These are phyloP conservation scores for Synodontis membranacea DNA, from an alignment of 2,113 vertebrate genomes.

Conservation along the genomic window DNA sequence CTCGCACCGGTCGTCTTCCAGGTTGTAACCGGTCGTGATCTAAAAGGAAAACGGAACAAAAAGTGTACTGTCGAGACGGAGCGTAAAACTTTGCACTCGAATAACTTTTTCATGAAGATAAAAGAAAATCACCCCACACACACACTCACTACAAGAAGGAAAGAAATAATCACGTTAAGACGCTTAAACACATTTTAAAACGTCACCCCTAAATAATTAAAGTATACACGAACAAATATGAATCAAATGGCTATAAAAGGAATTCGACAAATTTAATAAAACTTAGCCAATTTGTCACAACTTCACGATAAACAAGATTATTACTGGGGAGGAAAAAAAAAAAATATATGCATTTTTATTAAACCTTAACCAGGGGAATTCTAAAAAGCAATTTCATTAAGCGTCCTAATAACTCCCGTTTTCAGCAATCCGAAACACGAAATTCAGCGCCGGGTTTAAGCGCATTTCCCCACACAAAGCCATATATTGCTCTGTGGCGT, in stretches of 20 bases:
- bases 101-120: background rate
- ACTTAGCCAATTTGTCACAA: slow-evolving; percentile 42
- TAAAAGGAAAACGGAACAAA: slow-evolving; percentile 56
- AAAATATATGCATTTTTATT: slow-evolving; percentile 52
- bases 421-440: slow-evolving; percentile 50
- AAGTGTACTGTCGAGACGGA: background rate
- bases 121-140: background rate
- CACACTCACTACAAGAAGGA: background rate
- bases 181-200: slow-evolving; percentile 26
- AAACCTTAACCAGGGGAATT: slow-evolving; percentile 55
- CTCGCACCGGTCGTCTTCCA: slow-evolving; percentile 97
- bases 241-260: slow-evolving; percentile 39
- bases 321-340: slow-evolving; percentile 7
- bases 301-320: slow-evolving; percentile 40
- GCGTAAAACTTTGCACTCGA: background rate
- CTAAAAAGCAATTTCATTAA: slow-evolving; percentile 51
- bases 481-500: slow-evolving; percentile 59
- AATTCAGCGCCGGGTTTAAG: slow-evolving; percentile 49
- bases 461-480: slow-evolving; percentile 47
- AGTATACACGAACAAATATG: slow-evolving; percentile 9
- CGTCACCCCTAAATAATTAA: slow-evolving; percentile 36
- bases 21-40: slow-evolving; percentile 98
- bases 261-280: slow-evolving; percentile 54
- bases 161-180: background rate
- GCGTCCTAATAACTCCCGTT: slow-evolving; percentile 56